phyloP scores from a whole-genome alignment of 2,113 vertebrate genomes.

The Hucho hucho region DNA sequence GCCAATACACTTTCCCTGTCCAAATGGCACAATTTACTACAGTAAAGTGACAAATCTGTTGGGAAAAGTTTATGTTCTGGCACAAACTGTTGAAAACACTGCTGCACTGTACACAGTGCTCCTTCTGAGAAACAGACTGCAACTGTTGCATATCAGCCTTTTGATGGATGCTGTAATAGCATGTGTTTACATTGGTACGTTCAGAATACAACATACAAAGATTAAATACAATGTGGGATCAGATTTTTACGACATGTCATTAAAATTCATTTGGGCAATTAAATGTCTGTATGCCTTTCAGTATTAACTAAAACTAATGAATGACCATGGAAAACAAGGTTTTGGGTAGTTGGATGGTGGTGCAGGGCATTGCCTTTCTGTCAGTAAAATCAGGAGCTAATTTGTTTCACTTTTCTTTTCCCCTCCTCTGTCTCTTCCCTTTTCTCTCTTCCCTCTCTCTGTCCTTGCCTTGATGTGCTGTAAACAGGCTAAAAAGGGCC shows the following conservation, averaged over 20 bases:
- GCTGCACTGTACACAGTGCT: constrained; percentile 1
- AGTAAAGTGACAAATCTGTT: constrained; percentile 33
- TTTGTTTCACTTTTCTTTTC: constrained; percentile 76
- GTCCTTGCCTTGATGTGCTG: constrained; percentile 77
- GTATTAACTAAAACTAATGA: background rate
- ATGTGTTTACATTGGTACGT: background rate
- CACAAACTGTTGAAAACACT: constrained; percentile 8
- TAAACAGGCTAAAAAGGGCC: constrained; percentile 82
- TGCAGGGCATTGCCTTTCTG: constrained; percentile 55
- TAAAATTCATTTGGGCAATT: constrained; percentile 4
- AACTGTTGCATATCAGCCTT: background rate
- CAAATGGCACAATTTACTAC: constrained; percentile 49
- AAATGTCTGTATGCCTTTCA: background rate
- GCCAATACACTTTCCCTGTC: constrained; percentile 49
- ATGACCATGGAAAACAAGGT: background rate
- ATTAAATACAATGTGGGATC: too few relatives aligned
- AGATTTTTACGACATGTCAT: too few relatives aligned
- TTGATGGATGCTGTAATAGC: background rate
- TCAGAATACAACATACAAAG: too few relatives aligned
- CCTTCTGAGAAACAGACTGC: constrained; percentile 22
- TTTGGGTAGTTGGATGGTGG: constrained; percentile 1
- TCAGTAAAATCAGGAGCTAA: constrained; percentile 77
- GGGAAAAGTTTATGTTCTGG: constrained; percentile 3
- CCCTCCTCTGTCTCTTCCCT: constrained; percentile 55
- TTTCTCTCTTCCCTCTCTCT: constrained; percentile 53